These are phyloP conservation scores for Latrodectus hesperus DNA, from an alignment of 2,888 invertebrate genomes.

Conservation along the genomic window DNA sequence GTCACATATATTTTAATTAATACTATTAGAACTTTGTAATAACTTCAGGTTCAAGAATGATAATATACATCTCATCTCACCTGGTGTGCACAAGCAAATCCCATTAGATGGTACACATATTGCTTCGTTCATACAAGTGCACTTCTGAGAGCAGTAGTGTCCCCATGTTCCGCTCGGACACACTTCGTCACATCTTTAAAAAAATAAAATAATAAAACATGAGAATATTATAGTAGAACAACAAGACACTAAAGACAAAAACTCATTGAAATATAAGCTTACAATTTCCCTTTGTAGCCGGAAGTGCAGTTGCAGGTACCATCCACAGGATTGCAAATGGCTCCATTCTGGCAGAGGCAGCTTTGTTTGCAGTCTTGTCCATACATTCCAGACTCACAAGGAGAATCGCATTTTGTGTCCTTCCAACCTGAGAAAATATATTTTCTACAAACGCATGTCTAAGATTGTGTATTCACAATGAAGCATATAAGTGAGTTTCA, in stretches of 20 bases:
- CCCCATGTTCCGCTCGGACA: constrained; percentile 20
- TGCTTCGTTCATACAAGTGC: constrained; percentile 31
- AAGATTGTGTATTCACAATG: too few species aligned
- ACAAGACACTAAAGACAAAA: too few species aligned
- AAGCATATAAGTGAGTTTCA: too few species aligned
- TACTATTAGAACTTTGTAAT: too few species aligned
- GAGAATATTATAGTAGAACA: not conserved
- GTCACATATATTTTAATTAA: too few species aligned
- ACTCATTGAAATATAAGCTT: not conserved
- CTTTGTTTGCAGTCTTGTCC: constrained; percentile 9
- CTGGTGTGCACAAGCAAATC: constrained; percentile 34
- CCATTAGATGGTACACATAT: constrained; percentile 12
- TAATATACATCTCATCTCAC: not conserved
- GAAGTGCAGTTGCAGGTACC: constrained; percentile 29
- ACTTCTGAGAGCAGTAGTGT: constrained; percentile 14
- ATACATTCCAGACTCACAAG: constrained; percentile 24
- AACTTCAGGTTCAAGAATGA: too few species aligned
- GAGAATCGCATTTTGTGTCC: constrained; percentile 9
- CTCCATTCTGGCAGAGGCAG: constrained; percentile 16
- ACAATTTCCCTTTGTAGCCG: constrained; percentile 27
- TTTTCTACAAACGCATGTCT: too few species aligned
- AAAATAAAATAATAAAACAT: too few species aligned
- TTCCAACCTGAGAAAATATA: constrained; percentile 27
- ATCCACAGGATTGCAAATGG: constrained; percentile 21
- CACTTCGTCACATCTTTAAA: constrained; percentile 28